Evolutionary conservation across 2,113 vertebrate species (phyloP).

Genomic region (Potamarius usumacintae): DNA sequence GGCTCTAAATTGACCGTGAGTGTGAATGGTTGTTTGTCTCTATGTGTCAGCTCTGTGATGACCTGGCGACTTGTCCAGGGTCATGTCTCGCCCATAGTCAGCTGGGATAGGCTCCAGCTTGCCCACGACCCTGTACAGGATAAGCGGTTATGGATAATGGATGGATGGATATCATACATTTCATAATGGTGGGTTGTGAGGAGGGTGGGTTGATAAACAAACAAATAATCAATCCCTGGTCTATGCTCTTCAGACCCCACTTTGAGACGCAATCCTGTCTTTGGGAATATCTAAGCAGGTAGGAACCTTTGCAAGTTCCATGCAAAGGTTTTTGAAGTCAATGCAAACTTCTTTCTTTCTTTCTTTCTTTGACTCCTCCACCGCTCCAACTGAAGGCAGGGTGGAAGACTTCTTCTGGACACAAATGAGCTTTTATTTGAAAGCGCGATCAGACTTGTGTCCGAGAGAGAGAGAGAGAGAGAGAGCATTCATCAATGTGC

Average conservation of each 20-base stretch:
- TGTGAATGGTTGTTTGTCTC: no score
- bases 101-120: no score
- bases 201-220: neutral
- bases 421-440: neutral
- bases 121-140: no score
- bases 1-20: no score
- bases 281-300: neutral
- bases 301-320: neutral
- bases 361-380: neutral
- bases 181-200: no score
- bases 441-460: neutral
- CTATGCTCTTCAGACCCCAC: neutral
- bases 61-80: no score
- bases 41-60: no score
- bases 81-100: no score
- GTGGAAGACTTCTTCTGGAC: neutral
- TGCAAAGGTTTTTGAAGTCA: neutral
- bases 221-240: neutral
- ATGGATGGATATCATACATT: no score
- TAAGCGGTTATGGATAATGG: no score
- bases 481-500: neutral
- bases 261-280: neutral
- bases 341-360: neutral
- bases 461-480: neutral
- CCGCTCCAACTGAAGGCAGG: neutral